phyloP scores from a whole-genome alignment of 2,113 vertebrate species.

The Willisornis vidua region DNA sequence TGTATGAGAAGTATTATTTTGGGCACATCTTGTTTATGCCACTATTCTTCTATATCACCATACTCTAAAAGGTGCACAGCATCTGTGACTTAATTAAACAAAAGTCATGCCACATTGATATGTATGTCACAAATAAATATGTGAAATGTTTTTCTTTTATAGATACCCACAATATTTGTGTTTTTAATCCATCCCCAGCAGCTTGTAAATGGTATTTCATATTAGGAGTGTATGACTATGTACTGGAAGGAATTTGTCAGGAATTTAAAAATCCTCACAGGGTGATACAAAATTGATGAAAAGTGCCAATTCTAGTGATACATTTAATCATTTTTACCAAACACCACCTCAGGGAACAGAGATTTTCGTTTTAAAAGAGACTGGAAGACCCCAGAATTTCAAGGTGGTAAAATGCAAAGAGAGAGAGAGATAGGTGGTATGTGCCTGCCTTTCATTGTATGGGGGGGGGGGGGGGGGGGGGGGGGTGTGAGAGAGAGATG shows the following conservation, averaged over 20 bases:
- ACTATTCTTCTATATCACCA: background rate
- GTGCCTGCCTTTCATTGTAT: background rate
- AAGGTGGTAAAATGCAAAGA: background rate
- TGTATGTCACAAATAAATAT: background rate
- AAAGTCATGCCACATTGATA: background rate
- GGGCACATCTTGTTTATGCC: background rate
- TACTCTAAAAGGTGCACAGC: constrained; percentile 32
- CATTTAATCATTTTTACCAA: background rate
- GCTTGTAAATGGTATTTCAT: background rate
- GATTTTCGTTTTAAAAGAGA: background rate
- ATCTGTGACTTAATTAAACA: constrained; percentile 68
- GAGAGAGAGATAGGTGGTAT: background rate
- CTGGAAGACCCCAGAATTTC: background rate
- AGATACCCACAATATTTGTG: background rate
- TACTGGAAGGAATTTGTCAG: background rate
- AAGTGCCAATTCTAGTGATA: background rate
- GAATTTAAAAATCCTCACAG: background rate
- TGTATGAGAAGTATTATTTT: background rate
- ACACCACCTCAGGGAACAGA: background rate
- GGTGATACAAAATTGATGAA: background rate
- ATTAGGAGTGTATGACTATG: background rate
- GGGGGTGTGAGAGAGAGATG: background rate
- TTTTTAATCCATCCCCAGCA: background rate
- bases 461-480: rapidly evolving
- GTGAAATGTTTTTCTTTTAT: background rate